Conservation (phyloP, 2,888 invertebrate genomes). For the Spodoptera exigua region DNA sequence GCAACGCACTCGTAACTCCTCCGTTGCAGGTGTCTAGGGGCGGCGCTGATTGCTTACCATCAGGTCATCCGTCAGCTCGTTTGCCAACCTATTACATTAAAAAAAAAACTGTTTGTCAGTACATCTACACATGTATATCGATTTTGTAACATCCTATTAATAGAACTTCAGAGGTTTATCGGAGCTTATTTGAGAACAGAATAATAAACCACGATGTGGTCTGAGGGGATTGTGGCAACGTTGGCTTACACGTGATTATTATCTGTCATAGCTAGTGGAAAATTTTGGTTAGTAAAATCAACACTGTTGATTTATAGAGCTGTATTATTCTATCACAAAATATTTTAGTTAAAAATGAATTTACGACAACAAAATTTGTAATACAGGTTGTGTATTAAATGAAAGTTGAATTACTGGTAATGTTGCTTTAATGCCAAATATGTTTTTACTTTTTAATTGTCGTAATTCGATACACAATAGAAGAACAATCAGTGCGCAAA, state of each 20-base stretch:
- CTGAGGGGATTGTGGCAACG: slow-evolving; percentile 24
- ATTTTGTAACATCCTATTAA: slow-evolving; percentile 1
- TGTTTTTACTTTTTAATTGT: too few relatives aligned
- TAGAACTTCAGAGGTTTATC: slow-evolving; percentile 4
- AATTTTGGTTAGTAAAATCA: slow-evolving; percentile 8
- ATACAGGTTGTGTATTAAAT: too few relatives aligned
- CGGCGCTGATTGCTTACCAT: too few relatives aligned
- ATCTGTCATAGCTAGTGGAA: slow-evolving; percentile 11
- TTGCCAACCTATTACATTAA: too few relatives aligned
- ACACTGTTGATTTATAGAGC: neutral
- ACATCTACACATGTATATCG: neutral
- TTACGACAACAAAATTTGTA: neutral
- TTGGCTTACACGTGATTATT: slow-evolving; percentile 17
- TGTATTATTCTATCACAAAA: too few relatives aligned
- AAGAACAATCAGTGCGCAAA: too few relatives aligned
- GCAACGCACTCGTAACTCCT: too few relatives aligned
- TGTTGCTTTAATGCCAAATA: too few relatives aligned
- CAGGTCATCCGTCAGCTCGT: too few relatives aligned
- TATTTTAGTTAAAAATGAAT: neutral
- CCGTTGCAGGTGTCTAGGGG: too few relatives aligned
- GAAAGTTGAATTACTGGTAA: too few relatives aligned
- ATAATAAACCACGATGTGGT: slow-evolving; percentile 28
- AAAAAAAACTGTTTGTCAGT: neutral
- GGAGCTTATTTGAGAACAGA: slow-evolving; percentile 12
- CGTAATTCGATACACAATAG: too few relatives aligned